Percentiles rank a stretch among this genome's conserved stretches.
Conservation (phyloP, 2,113 vertebrate genomes). For the Girardinichthys multiradiatus region DNA sequence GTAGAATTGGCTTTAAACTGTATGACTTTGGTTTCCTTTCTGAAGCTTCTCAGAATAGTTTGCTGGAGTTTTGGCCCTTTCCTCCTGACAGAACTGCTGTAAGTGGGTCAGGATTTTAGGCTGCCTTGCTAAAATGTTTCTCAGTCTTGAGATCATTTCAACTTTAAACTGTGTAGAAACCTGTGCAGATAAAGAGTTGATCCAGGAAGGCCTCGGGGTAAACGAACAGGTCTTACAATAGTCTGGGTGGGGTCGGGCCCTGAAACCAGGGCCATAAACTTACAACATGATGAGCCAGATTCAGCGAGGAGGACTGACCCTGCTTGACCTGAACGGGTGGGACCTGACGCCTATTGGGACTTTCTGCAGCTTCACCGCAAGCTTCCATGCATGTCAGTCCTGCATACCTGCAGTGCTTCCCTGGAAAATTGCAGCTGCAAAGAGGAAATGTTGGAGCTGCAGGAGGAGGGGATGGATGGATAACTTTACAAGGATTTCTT, state of each 20-base stretch:
- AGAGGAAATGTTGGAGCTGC: slow-evolving; percentile 32
- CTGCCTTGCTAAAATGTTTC: too few relatives aligned
- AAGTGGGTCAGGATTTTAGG: too few relatives aligned
- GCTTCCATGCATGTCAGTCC: background rate
- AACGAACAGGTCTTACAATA: slow-evolving; percentile 35
- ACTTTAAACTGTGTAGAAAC: too few relatives aligned
- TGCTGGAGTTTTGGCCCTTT: too few relatives aligned
- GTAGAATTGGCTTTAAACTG: too few relatives aligned
- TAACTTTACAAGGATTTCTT: slow-evolving; percentile 66
- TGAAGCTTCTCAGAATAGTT: too few relatives aligned
- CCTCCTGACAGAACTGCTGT: too few relatives aligned
- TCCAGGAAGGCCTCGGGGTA: slow-evolving; percentile 19
- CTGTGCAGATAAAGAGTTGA: slow-evolving; percentile 10
- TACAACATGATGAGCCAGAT: slow-evolving; percentile 48
- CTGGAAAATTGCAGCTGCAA: slow-evolving; percentile 22
- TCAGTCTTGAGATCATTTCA: too few relatives aligned
- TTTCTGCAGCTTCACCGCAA: background rate
- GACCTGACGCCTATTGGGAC: slow-evolving; percentile 11
- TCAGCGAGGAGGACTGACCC: slow-evolving; percentile 53
- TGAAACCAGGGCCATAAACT: slow-evolving; percentile 28
- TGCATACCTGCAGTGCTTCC: slow-evolving; percentile 6
- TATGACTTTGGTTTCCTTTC: too few relatives aligned
- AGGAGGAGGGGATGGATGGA: background rate
- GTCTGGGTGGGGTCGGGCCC: slow-evolving; percentile 31
- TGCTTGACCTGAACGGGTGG: slow-evolving; percentile 38